Evolutionary conservation across 1,140 invertebrate genomes (phyloP), one percentile per base, ranked within the genome.

Genomic region (Leptopilina clavipes): DNA sequence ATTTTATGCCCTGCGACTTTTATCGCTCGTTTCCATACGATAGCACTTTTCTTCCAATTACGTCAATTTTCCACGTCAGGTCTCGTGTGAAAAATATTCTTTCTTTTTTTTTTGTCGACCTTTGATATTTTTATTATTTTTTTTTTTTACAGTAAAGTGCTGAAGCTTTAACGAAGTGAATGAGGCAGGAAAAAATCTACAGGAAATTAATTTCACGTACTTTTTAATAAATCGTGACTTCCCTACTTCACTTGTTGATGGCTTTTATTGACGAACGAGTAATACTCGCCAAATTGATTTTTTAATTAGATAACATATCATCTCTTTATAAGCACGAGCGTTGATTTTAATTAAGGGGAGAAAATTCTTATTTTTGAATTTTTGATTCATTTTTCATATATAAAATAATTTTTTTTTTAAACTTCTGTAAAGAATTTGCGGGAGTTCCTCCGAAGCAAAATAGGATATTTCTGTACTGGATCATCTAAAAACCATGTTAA

Each of bases 161-260:
- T 31, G 59, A 31, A 65, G 25, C 22, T 65, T 65, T 31, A 59
- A 19, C 19, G 19, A 65, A 22, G 12, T 8, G 25, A 31, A 31
- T 31, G 25, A n/a, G 25, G 12, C 25, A 31, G 59, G 12, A 31
- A 52, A 52, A 17, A n/a, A 12, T 5, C 12, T 22, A n/a, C 59
- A 37, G 59, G 59, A 65, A 65, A 65, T 65, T 65, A 65, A 65
- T 65, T 65, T 65, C 22, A 31, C 22, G 59, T 65, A 37, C 25
- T 59, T 65, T 65, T 65, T 31, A 65, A 65, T 65, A n/a, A 25
- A 31, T 37, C 25, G 22, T 12, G 19, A 12, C 11, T 19, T 22
- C 3, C 19, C 11, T 59, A 59, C 11, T 59, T 11, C 12, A 8
- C 19, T 59, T 25, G 9, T 12, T 22, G 56, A 14, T 25, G 1